phyloP scores from a whole-genome alignment of 2,797 vertebrate genomes.

The Tarsius wallacei region DNA sequence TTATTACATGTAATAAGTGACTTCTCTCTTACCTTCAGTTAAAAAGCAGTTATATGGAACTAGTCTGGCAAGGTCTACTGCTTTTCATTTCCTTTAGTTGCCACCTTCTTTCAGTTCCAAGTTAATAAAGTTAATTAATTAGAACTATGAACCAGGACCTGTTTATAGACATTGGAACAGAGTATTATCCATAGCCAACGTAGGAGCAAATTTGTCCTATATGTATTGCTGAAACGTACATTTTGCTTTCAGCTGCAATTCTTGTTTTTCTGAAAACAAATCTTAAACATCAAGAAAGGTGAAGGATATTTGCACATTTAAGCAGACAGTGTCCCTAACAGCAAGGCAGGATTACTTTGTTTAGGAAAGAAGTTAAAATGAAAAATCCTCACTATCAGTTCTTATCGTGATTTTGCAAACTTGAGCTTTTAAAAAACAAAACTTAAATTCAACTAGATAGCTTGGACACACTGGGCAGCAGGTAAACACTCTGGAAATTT shows the following conservation, averaged over 20 bases:
- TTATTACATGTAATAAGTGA: slow-evolving; percentile 78
- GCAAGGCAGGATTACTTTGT: background rate
- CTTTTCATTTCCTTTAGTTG: slow-evolving; percentile 89
- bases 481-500: background rate
- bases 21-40: slow-evolving; percentile 79
- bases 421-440: slow-evolving; percentile 57
- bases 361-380: slow-evolving; percentile 8
- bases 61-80: slow-evolving; percentile 82
- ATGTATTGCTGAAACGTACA: slow-evolving; percentile 67
- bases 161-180: slow-evolving; percentile 72
- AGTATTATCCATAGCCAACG: slow-evolving; percentile 40
- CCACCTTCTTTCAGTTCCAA: slow-evolving; percentile 86
- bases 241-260: slow-evolving; percentile 75
- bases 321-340: slow-evolving; percentile 1
- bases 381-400: slow-evolving; percentile 47
- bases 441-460: slow-evolving; percentile 11
- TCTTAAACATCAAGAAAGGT: slow-evolving; percentile 49
- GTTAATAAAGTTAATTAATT: slow-evolving; percentile 91
- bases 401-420: slow-evolving; percentile 57
- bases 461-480: background rate
- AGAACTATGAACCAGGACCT: slow-evolving; percentile 83
- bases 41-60: slow-evolving; percentile 86
- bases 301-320: slow-evolving; percentile 47
- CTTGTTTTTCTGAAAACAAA: slow-evolving; percentile 71
- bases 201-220: slow-evolving; percentile 78